These are phyloP conservation scores for Auanema sp. DNA, from an alignment of 2,888 invertebrate species.

Conservation along the genomic window DNA sequence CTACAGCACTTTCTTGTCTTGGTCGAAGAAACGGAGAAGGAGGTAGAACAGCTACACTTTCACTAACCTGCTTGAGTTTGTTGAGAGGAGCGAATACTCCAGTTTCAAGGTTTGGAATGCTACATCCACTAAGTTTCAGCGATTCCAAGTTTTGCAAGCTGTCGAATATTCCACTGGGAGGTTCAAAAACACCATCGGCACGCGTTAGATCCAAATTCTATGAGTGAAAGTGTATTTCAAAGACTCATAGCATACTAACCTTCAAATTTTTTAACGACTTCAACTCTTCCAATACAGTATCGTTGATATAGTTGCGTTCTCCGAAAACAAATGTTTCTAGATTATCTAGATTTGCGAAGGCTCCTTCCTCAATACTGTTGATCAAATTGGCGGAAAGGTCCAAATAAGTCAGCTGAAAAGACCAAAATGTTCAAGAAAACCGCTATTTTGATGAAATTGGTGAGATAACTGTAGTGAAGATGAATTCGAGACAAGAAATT, in stretches of 20 bases:
- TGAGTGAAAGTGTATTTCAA: background rate
- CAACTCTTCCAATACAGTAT: conserved; percentile 82
- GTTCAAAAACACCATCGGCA: conserved; percentile 55
- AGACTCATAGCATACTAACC: conserved; percentile 24
- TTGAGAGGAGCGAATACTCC: conserved; percentile 84
- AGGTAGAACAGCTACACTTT: background rate
- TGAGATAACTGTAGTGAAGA: no score
- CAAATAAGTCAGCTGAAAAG: conserved; percentile 75
- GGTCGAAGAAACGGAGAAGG: background rate
- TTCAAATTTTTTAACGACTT: conserved; percentile 79
- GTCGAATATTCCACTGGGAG: conserved; percentile 35
- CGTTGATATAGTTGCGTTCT: conserved; percentile 81
- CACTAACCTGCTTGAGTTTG: conserved; percentile 71
- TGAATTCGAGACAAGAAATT: no score
- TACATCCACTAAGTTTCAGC: conserved; percentile 67
- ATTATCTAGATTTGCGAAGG: conserved; percentile 80
- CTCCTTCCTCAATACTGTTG: conserved; percentile 79
- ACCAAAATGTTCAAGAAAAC: no score
- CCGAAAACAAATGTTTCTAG: conserved; percentile 74
- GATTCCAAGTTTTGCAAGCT: conserved; percentile 65
- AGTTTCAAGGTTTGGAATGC: conserved; percentile 69
- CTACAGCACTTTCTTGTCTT: no score
- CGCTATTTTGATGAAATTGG: no score
- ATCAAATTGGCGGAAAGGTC: conserved; percentile 86
- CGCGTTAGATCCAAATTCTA: conserved; percentile 51